Evolutionary conservation across 1,140 invertebrate genomes (phyloP), one percentile per base, ranked within the genome.

Genomic region (Drosophila murphyi): DNA sequence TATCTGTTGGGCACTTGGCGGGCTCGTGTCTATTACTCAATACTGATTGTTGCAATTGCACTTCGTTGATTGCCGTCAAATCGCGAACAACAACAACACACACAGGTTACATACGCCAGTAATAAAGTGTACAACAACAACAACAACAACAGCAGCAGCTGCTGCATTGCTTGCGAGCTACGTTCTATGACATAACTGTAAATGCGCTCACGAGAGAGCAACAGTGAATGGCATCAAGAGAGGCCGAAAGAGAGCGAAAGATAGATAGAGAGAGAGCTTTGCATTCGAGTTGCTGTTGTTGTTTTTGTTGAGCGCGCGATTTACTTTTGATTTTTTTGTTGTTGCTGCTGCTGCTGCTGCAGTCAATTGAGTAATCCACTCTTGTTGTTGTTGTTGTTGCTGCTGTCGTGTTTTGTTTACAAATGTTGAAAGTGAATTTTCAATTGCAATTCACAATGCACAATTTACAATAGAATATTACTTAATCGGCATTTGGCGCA

Each of bases 151-250:
- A 61, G 20, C 20, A 61, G 20, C 55, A 20, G 6, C 59, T 71
- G 57, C 54, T 61, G 70, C 62, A 60, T 59, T 43, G 54, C 47
- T 65, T 52, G 34, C 63, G 57, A 56, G 57, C 85, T 87, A 83
- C 70, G 83, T 89, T 88, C 83, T 88, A 88, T 88, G 83, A 88
- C 83, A 88, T 88, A 88, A 88, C 83, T 88, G 83, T 88, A 89
- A 88, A 89, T 55, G 76, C 65, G 82, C 82, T 81, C 67, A 67
- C 65, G 80, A 83, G 85, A 76, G 70, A 41, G 10, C 39, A 41
- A 61, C 45, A 63, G 68, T 63, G 68, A 83, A 60, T 31, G 59
- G 62, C 61, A 35, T 20, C 32, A 55, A 76, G 61, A 80, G 51
- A 20, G 43, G 32, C 48, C 39, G 31, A 64, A 12, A 20, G 43